Conservation (phyloP, 2,113 vertebrate species). For the Xerus inauris region DNA sequence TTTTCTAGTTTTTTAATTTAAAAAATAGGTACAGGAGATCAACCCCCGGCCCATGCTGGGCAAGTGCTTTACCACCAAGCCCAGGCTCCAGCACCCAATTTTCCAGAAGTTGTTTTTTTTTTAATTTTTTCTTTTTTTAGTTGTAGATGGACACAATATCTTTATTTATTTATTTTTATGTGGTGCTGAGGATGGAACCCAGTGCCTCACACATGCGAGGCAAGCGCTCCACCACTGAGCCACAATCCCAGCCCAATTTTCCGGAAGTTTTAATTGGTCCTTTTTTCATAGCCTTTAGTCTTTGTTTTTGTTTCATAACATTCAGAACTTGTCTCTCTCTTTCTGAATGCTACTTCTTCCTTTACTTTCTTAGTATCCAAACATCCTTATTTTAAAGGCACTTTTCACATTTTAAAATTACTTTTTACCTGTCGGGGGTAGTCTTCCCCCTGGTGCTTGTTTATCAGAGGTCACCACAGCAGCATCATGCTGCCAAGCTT, state of each 20-base stretch:
- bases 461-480: fast-evolving
- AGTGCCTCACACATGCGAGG: too few relatives aligned
- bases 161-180: too few relatives aligned
- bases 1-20: not conserved
- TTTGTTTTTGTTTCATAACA: not conserved
- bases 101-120: not conserved
- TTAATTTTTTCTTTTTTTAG: too few relatives aligned
- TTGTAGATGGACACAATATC: too few relatives aligned
- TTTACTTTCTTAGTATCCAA: not conserved
- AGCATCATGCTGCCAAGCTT: too few relatives aligned
- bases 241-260: too few relatives aligned
- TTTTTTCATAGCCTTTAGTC: not conserved
- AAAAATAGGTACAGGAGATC: not conserved
- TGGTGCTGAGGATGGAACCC: too few relatives aligned
- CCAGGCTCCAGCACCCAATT: too few relatives aligned
- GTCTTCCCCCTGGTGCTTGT: not conserved
- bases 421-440: not conserved
- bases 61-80: not conserved
- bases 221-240: too few relatives aligned
- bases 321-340: not conserved
- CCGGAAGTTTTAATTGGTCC: not conserved
- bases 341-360: not conserved
- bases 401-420: not conserved
- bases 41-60: not conserved
- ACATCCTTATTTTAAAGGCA: not conserved